These are phyloP conservation scores for Microcebus ravelobensis DNA, from an alignment of 2,113 vertebrate genomes.

Conservation along the genomic window DNA sequence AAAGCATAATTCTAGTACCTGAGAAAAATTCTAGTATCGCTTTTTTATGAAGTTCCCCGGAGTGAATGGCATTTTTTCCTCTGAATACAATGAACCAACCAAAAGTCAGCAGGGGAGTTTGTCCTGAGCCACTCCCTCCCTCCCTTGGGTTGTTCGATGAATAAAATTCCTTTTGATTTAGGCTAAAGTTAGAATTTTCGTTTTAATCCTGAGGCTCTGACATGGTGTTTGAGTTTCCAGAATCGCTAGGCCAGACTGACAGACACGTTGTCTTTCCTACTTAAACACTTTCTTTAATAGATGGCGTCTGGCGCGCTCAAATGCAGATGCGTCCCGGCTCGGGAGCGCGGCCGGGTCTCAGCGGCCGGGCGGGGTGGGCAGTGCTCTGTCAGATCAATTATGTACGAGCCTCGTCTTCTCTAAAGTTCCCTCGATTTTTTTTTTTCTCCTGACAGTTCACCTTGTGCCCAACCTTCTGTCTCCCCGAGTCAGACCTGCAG, in stretches of 20 bases:
- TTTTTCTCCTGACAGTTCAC: constrained; percentile 76
- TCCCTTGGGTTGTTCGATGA: background rate
- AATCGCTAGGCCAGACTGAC: constrained; percentile 71
- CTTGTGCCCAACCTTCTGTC: constrained; percentile 85
- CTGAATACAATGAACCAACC: background rate
- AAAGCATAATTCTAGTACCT: background rate
- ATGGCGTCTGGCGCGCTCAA: constrained; percentile 78
- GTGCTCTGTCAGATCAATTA: constrained; percentile 88
- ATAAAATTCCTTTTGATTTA: background rate
- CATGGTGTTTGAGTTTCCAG: constrained; percentile 45
- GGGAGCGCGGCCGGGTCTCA: constrained; percentile 81
- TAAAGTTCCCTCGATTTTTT: background rate
- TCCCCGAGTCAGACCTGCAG: constrained; percentile 80
- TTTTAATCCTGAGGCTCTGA: background rate
- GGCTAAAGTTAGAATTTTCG: background rate
- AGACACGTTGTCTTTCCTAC: constrained; percentile 73
- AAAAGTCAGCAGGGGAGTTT: background rate
- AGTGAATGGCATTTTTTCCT: background rate
- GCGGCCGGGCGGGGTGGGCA: constrained; percentile 80
- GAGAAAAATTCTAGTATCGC: background rate
- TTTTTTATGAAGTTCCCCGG: background rate
- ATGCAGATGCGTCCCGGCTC: constrained; percentile 71
- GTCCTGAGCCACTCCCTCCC: background rate
- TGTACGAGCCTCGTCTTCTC: constrained; percentile 84
- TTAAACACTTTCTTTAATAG: constrained; percentile 81